Percentiles rank a stretch among this genome's conserved stretches.
Evolutionary conservation across 2,113 vertebrate species (phyloP).

Genomic region (Spea multiplicata): DNA sequence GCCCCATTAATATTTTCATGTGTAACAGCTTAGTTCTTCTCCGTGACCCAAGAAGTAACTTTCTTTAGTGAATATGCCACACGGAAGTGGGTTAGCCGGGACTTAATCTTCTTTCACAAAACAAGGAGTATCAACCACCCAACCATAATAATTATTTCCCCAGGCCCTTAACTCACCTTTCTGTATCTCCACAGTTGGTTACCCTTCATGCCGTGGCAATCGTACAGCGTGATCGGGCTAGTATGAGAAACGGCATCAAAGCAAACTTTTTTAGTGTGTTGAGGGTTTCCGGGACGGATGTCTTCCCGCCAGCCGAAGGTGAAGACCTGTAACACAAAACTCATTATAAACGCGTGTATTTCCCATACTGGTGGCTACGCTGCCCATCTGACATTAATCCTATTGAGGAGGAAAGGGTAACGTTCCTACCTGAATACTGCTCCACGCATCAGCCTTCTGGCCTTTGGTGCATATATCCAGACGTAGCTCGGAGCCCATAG

Average conservation of each 20-base stretch:
- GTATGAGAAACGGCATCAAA: conserved; percentile 89
- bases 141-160: not conserved
- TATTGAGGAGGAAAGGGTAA: not conserved
- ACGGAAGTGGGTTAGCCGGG: too few species aligned
- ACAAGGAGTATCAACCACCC: too few species aligned
- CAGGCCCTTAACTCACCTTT: conserved; percentile 68
- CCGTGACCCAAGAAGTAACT: too few species aligned
- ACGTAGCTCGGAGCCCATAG: conserved; percentile 80
- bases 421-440: conserved; percentile 80
- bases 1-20: too few species aligned
- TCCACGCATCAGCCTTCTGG: conserved; percentile 80
- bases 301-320: conserved; percentile 96
- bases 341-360: not conserved
- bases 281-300: conserved; percentile 87
- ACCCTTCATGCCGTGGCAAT: conserved; percentile 96
- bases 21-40: too few species aligned
- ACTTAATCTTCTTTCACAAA: too few species aligned
- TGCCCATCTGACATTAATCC: too few species aligned
- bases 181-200: conserved; percentile 97
- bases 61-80: too few species aligned
- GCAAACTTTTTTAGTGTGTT: conserved; percentile 93
- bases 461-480: conserved; percentile 85
- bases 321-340: conserved; percentile 78
- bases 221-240: conserved; percentile 90
- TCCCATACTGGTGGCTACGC: too few species aligned